Conservation (phyloP, 1,140 invertebrate species). For the Nymphalis io region DNA sequence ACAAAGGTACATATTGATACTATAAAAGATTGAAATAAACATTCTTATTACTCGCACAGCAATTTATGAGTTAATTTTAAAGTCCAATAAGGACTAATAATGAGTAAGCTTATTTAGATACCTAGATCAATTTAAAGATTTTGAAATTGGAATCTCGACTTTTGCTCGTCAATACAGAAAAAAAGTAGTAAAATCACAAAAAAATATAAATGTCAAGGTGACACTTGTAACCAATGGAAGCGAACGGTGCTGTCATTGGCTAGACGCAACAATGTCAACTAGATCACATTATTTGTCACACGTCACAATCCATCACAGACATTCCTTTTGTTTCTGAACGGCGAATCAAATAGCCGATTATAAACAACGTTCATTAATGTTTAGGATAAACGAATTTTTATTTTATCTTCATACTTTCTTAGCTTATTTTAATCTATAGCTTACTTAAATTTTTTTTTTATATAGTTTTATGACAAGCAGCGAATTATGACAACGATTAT, state of each 20-base stretch:
- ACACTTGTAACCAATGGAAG: slow-evolving; percentile 58
- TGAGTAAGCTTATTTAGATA: background rate
- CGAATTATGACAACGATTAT: no score
- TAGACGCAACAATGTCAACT: slow-evolving; percentile 39
- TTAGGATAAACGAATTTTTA: no score
- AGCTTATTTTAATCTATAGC: no score
- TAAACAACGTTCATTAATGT: background rate
- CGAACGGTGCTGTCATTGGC: slow-evolving; percentile 54
- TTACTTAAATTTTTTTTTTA: no score
- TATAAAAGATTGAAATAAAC: no score
- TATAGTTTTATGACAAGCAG: no score
- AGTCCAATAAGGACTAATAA: no score
- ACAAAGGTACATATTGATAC: background rate
- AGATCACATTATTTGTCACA: slow-evolving; percentile 58
- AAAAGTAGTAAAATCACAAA: no score
- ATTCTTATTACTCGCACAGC: background rate
- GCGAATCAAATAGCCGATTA: no score
- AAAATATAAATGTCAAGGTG: slow-evolving; percentile 24
- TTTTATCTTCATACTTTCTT: no score
- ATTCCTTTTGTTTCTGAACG: background rate
- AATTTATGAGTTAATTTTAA: no score
- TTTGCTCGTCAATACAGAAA: background rate
- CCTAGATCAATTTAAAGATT: no score
- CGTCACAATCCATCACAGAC: background rate
- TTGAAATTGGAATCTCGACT: background rate